Percentiles rank a stretch among this genome's conserved stretches.
phyloP scores from a whole-genome alignment of 2,113 vertebrate genomes.

The Procavia capensis region DNA sequence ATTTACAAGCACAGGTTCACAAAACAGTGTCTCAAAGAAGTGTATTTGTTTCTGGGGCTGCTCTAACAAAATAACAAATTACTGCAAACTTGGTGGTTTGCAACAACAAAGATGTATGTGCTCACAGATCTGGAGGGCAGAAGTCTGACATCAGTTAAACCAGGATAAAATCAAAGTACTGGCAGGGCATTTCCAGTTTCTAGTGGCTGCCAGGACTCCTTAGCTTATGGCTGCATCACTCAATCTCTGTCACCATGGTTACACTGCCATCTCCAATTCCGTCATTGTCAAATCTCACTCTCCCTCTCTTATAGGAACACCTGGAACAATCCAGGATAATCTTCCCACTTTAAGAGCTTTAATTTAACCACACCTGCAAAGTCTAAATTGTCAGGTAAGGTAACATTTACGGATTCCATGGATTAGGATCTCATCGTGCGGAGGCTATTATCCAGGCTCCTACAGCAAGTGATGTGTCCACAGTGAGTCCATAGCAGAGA shows the following conservation, averaged over 20 bases:
- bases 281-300: neutral
- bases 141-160: neutral
- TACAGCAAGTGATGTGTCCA: neutral
- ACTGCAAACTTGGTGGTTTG: neutral
- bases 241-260: neutral
- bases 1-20: neutral
- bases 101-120: neutral
- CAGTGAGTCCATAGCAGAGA: neutral
- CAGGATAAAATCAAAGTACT: neutral
- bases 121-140: neutral
- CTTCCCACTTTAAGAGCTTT: neutral
- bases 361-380: neutral
- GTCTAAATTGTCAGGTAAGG: neutral
- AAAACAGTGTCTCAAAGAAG: neutral
- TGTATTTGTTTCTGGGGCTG: neutral
- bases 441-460: neutral
- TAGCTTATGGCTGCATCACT: neutral
- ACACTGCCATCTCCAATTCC: neutral
- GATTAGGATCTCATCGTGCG: neutral
- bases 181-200: neutral
- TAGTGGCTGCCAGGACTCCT: neutral
- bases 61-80: neutral
- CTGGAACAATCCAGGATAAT: neutral
- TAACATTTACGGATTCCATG: neutral
- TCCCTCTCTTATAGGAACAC: neutral